phyloP scores from a whole-genome alignment of 1,140 invertebrate genomes.

The Yoshiicerus persimilis region DNA sequence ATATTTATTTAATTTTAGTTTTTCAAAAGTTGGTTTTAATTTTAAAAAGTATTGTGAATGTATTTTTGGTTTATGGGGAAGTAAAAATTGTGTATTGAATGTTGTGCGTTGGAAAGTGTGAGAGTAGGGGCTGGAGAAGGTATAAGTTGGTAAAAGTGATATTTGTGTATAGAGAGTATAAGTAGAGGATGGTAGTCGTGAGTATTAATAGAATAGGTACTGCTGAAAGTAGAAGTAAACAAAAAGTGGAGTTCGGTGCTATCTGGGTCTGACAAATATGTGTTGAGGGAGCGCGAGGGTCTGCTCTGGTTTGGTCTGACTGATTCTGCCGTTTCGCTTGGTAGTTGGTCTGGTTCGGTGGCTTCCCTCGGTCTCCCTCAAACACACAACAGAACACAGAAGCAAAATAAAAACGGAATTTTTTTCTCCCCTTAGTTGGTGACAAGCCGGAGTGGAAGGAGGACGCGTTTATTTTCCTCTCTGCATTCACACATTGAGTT shows the following conservation, averaged over 20 bases:
- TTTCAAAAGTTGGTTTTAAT: too few relatives aligned
- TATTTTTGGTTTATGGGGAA: too few relatives aligned
- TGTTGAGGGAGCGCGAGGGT: background rate
- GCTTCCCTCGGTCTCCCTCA: background rate
- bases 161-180: too few relatives aligned
- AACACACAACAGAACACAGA: background rate
- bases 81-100: too few relatives aligned
- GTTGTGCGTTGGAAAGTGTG: too few relatives aligned
- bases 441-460: slow-evolving; percentile 37
- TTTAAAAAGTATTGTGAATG: too few relatives aligned
- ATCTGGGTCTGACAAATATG: background rate
- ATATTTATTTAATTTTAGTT: too few relatives aligned
- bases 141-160: too few relatives aligned
- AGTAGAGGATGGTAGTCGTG: too few relatives aligned
- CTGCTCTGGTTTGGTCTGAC: background rate
- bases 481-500: background rate
- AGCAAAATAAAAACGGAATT: slow-evolving; percentile 16
- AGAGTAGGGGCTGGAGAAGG: too few relatives aligned
- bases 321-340: background rate
- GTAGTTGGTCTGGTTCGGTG: background rate
- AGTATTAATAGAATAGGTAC: too few relatives aligned
- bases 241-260: background rate
- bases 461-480: slow-evolving; percentile 11
- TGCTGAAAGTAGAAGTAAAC: background rate
- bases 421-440: slow-evolving; percentile 45